Percentiles rank a stretch among this genome's conserved stretches.
Conservation (phyloP, 1,140 invertebrate genomes). For the Drosophila varians region DNA sequence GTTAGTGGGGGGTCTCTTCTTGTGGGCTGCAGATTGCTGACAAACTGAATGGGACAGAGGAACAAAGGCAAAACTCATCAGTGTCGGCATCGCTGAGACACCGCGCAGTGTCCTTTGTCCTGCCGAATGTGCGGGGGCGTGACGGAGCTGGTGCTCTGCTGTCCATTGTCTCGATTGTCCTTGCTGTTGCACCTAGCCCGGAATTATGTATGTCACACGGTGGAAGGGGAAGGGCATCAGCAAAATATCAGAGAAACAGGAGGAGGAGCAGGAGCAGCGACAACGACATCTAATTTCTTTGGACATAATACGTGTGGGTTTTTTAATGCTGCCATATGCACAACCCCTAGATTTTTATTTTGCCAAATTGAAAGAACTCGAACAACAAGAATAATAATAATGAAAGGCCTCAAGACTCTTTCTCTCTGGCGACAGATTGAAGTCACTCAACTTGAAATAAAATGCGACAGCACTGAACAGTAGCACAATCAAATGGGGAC, state of each 20-base stretch:
- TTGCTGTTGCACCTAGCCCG: slow-evolving; percentile 63
- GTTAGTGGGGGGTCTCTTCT: slow-evolving; percentile 10
- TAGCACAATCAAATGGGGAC: slow-evolving; percentile 74
- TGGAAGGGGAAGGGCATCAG: slow-evolving; percentile 7
- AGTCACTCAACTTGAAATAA: slow-evolving; percentile 82
- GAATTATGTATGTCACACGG: slow-evolving; percentile 75
- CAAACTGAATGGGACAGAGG: slow-evolving; percentile 13
- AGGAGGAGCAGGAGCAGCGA: slow-evolving; percentile 13
- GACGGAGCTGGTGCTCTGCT: slow-evolving; percentile 20
- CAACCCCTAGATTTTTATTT: slow-evolving; percentile 58
- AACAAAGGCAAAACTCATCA: slow-evolving; percentile 72
- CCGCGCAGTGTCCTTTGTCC: slow-evolving; percentile 58
- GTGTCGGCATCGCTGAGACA: slow-evolving; percentile 53
- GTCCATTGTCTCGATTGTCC: slow-evolving; percentile 74
- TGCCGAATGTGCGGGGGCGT: slow-evolving; percentile 24
- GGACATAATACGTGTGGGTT: slow-evolving; percentile 79
- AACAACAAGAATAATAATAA: slow-evolving; percentile 59
- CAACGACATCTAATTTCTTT: slow-evolving; percentile 76
- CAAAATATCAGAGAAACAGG: neutral
- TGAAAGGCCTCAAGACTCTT: slow-evolving; percentile 70
- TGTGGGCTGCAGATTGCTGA: slow-evolving; percentile 8
- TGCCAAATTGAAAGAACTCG: slow-evolving; percentile 59
- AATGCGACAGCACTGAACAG: slow-evolving; percentile 77
- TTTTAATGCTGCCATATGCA: slow-evolving; percentile 83
- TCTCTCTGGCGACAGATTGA: slow-evolving; percentile 79